phyloP scores from a whole-genome alignment of 2,113 vertebrate species.

The Mirza zaza region DNA sequence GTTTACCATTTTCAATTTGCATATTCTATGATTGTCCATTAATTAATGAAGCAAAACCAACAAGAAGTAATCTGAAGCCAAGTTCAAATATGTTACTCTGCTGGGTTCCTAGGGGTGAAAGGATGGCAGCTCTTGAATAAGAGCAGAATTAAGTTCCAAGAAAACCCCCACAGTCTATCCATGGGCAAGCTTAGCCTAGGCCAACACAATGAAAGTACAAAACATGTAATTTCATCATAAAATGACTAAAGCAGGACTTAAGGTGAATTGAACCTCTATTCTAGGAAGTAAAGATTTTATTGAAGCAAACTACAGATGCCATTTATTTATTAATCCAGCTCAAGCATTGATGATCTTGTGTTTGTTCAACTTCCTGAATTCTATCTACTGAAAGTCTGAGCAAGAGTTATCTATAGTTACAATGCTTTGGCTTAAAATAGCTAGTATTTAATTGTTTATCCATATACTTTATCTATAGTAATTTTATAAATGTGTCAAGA shows the following conservation, averaged over 20 bases:
- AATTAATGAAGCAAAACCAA: conserved; percentile 12
- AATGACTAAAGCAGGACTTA: not conserved
- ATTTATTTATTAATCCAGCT: conserved; percentile 81
- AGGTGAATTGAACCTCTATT: conserved; percentile 48
- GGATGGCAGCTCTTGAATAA: not conserved
- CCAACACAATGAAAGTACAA: not conserved
- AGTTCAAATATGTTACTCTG: not conserved
- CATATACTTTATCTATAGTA: not conserved
- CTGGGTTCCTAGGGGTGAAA: not conserved
- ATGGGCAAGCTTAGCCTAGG: not conserved
- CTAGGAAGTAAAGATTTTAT: conserved; percentile 74
- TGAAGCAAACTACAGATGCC: conserved; percentile 74
- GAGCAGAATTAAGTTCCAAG: conserved; percentile 23
- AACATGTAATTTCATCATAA: not conserved
- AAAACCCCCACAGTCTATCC: not conserved
- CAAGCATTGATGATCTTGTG: conserved; percentile 67
- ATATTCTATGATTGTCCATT: not conserved
- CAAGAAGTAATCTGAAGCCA: not conserved
- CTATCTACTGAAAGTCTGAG: conserved; percentile 71
- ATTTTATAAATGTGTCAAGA: not conserved
- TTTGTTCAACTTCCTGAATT: conserved; percentile 67
- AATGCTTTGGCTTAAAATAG: not conserved
- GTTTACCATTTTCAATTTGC: not conserved
- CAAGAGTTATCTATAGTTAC: conserved; percentile 51
- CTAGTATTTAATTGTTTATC: not conserved